These are phyloP conservation scores for Branchipolynoe longqiensis DNA, from an alignment of 2,888 invertebrate species.

Conservation along the genomic window DNA sequence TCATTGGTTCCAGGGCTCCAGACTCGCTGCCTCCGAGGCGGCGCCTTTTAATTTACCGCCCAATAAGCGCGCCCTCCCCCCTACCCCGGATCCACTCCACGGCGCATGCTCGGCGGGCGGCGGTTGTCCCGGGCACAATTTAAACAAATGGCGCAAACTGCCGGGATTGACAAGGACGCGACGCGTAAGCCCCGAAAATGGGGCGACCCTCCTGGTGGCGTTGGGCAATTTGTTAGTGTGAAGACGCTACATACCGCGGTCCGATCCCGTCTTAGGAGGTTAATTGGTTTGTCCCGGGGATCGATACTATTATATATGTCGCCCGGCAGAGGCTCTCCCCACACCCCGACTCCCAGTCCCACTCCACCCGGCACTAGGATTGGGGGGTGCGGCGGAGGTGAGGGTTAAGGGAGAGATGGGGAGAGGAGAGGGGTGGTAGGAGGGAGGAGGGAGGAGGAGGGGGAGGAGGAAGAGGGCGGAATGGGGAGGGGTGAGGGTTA, in stretches of 20 bases:
- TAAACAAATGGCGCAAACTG: conserved; percentile 42
- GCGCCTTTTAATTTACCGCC: conserved; percentile 45
- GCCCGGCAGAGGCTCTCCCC: conserved; percentile 20
- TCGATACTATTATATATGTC: conserved; percentile 46
- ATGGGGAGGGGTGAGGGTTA: neutral
- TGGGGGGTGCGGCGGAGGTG: too few species aligned
- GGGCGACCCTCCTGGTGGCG: neutral
- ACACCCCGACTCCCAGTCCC: neutral
- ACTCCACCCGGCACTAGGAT: neutral
- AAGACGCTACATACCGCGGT: conserved; percentile 2
- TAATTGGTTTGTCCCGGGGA: conserved; percentile 46
- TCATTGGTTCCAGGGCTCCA: neutral
- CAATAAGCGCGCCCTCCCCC: conserved; percentile 23
- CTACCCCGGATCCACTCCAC: neutral
- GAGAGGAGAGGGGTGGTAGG: too few species aligned
- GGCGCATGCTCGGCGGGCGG: conserved; percentile 11
- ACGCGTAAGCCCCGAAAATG: conserved; percentile 5
- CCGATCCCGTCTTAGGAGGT: conserved; percentile 32
- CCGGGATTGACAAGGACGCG: conserved; percentile 19
- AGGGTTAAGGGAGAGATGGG: too few species aligned
- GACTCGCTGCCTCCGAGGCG: neutral
- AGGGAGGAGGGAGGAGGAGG: too few species aligned
- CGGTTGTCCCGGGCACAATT: conserved; percentile 33
- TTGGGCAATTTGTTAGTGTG: conserved; percentile 43
- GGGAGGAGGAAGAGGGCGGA: too few species aligned